Base-by-base conservation (phyloP, 1,140 invertebrate genomes). In the Euura saliciscinereae region DNA sequence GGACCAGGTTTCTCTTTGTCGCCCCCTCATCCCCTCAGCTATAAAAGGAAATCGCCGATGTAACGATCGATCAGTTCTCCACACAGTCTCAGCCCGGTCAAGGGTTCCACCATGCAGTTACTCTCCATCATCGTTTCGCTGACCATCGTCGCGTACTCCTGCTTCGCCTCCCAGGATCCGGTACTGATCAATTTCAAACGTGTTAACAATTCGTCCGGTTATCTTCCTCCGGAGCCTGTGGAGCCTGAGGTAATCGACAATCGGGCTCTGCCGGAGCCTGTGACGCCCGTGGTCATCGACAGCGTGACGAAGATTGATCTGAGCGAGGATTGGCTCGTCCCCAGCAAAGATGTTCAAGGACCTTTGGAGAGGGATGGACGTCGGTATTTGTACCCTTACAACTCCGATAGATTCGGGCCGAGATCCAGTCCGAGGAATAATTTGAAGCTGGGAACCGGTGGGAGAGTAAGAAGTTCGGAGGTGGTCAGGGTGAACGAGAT, bases 171-270 rank as follows among this genome's bases (percentile, higher is more conserved):
- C 51, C 71, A 68, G 28, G 74, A 80, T n/a, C 43, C 76, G 6
- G 71, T 79, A 13, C 8, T 79, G 7, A 78, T 78, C n/a, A 79
- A 79, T 76, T 79, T 80, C 70, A 71, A 74, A 43, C 76, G 42
- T 13, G 72, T 65, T 65, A 13, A 45, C 11, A 81, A 80, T 45
- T 3, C 64, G 2, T 74, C 74, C 1, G 44, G 64, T 71, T 81
- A 82, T 70, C 72, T 82, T 44, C 81, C 80, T 6, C 73, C 78
- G 6, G 71, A 72, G 65, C 73, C 76, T 59, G 43, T 75, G 3
- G 11, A 77, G 7, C 80, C 80, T 13, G 80, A 82, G 75, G 77
- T 82, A 2, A 76, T 82, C 64, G 79, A 82, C 69, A 82, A 82
- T 71, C 76, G 77, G 45, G 78, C 77, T 59, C 13, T 59, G 51